Base-by-base conservation (phyloP, 2,797 vertebrate genomes). In the Sylvilagus floridanus region DNA sequence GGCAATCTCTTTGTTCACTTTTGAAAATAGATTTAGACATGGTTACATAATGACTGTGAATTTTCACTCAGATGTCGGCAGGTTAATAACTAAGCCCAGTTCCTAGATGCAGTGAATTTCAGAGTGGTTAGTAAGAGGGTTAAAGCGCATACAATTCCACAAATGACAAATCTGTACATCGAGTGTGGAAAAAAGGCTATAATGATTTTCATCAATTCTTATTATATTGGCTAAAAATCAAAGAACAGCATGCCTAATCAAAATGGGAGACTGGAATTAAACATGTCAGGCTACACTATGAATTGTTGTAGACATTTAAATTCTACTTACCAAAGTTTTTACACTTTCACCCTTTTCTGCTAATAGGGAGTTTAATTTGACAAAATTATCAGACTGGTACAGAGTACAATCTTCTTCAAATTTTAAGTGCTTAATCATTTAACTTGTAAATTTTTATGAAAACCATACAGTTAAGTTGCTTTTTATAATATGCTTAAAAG, bases 1-100 rank as follows among this genome's bases (percentile, higher is more conserved):
- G 65, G 50, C 90, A 92, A 97, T 81, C 60, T 93, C 88, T 97
- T 93, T 97, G 76, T 94, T 96, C 89, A 81, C 50, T 88, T 69
- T 28, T 32, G 90, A 94, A 93, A 95, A 88, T 24, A 91, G 76
- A 89, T 93, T 95, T 93, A 90, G 84, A 84, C 86, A 95, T 26
- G 16, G 52, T 90, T 93, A 37, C 30, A 90, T 0, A 83, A 30
- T 76, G 85, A 96, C 91, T 95, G 66, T 76, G 62, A 88, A 22
- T 97, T 97, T 97, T 89, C 69, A 22, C 73, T 92, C 78, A 81
- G 3, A 19, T 71, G 73, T 88, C 89, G 95, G 32, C 37, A 95
- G n/a, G 47, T 65, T 95, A 91, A 77, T 94, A 95, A 89, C 54
- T 94, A 52, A 95, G 96, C 28, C 35, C 96, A 78, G 82, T 93